These are phyloP conservation scores for Monochamus alternatus DNA, from an alignment of 2,888 invertebrate genomes.

Conservation along the genomic window DNA sequence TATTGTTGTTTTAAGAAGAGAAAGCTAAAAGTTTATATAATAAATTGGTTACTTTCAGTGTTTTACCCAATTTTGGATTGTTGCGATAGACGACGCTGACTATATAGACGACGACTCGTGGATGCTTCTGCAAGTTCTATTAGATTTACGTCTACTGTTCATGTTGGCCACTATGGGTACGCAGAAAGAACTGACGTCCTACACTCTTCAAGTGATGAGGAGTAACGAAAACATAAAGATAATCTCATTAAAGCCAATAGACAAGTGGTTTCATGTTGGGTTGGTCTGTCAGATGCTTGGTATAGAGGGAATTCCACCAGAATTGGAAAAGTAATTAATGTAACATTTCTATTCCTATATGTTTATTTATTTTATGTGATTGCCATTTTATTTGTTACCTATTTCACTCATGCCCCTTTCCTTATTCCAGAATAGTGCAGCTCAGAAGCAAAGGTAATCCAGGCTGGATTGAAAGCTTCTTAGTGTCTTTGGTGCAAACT, in stretches of 20 bases:
- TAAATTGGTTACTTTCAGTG: constrained; percentile 26
- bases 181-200: constrained; percentile 47
- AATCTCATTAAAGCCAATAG: constrained; percentile 71
- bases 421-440: constrained; percentile 71
- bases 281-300: constrained; percentile 78
- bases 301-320: constrained; percentile 77
- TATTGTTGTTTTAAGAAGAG: too few species aligned
- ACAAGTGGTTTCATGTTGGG: constrained; percentile 76
- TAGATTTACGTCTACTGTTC: constrained; percentile 71
- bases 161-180: constrained; percentile 65
- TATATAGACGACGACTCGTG: constrained; percentile 75
- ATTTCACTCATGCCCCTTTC: too few species aligned
- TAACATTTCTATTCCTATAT: too few species aligned
- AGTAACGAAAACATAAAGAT: constrained; percentile 59
- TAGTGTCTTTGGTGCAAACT: constrained; percentile 75
- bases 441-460: constrained; percentile 77
- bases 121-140: constrained; percentile 70
- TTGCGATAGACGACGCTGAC: constrained; percentile 77
- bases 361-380: too few species aligned
- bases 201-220: constrained; percentile 49
- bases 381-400: too few species aligned
- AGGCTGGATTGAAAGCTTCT: constrained; percentile 80
- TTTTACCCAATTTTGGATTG: constrained; percentile 61
- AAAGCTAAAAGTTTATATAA: too few species aligned
- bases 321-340: constrained; percentile 75